Evolutionary conservation across 2,797 vertebrate genomes (phyloP).

Genomic region (Pangasius mekongensis): DNA sequence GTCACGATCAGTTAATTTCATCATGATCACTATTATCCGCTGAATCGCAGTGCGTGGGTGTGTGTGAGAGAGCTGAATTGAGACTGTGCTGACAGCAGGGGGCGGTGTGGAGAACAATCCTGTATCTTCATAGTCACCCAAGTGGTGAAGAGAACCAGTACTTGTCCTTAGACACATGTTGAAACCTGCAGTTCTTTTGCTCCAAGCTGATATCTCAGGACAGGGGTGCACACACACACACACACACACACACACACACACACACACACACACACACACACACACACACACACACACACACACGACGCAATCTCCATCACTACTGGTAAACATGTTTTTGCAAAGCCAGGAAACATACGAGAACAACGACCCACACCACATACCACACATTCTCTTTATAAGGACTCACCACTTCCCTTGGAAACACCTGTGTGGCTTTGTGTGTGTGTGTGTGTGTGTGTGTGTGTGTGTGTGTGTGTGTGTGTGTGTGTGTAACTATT

Average conservation of each 20-base stretch:
- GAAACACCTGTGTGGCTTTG: slow-evolving; percentile 50
- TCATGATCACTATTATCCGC: background rate
- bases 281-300: slow-evolving; percentile 32
- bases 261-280: slow-evolving; percentile 46
- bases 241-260: slow-evolving; percentile 83
- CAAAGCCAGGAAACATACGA: slow-evolving; percentile 37
- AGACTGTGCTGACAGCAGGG: slow-evolving; percentile 45
- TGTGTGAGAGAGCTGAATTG: background rate
- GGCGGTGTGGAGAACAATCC: slow-evolving; percentile 35
- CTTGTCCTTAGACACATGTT: background rate
- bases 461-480: slow-evolving; percentile 28
- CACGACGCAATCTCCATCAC: background rate
- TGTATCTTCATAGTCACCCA: background rate
- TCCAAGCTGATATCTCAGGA: background rate
- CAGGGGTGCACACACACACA: background rate
- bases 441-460: slow-evolving; percentile 22
- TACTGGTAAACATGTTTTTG: slow-evolving; percentile 13
- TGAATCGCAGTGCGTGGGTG: background rate
- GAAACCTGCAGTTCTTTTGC: background rate
- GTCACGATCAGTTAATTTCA: background rate
- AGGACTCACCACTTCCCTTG: slow-evolving; percentile 37
- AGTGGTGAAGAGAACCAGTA: background rate
- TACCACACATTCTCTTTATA: slow-evolving; percentile 23
- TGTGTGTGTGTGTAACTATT: slow-evolving; percentile 35
- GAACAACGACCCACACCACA: slow-evolving; percentile 9